phyloP scores from a whole-genome alignment of 2,113 vertebrate species.

The Thryonomys swinderianus region DNA sequence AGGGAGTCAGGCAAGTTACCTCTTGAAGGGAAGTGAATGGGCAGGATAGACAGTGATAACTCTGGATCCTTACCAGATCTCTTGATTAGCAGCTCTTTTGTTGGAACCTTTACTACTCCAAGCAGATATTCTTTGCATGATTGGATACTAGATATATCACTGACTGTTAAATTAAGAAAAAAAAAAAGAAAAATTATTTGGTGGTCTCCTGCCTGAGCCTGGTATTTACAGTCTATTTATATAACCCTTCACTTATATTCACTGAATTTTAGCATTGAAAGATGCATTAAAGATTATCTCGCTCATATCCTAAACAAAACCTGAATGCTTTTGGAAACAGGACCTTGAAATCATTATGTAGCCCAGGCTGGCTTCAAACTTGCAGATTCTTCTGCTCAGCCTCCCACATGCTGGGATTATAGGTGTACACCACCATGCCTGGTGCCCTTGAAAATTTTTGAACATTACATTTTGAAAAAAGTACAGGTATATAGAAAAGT shows the following conservation, averaged over 20 bases:
- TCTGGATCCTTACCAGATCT: conserved; percentile 85
- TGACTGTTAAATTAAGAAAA: conserved; percentile 75
- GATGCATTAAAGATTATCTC: conserved; percentile 2
- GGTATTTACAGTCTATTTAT: background rate
- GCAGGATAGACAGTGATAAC: conserved; percentile 7
- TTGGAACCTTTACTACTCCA: conserved; percentile 86
- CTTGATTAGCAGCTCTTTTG: conserved; percentile 85
- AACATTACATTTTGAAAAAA: conserved; percentile 52
- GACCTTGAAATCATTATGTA: background rate
- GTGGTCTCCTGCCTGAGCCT: background rate
- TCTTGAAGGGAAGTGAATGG: conserved; percentile 27
- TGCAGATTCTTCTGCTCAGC: background rate
- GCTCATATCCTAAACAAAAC: background rate
- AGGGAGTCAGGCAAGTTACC: background rate
- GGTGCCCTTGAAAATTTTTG: conserved; percentile 1
- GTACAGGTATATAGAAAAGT: conserved; percentile 11
- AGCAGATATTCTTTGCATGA: conserved; percentile 84
- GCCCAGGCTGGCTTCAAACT: background rate
- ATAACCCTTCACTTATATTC: background rate
- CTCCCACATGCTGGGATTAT: background rate
- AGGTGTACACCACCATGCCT: background rate
- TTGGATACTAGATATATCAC: conserved; percentile 51
- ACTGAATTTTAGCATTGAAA: background rate
- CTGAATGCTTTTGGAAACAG: background rate
- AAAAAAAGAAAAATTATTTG: conserved; percentile 43